Evolutionary conservation across 2,888 invertebrate genomes (phyloP).

Genomic region (Andrena praecox): DNA sequence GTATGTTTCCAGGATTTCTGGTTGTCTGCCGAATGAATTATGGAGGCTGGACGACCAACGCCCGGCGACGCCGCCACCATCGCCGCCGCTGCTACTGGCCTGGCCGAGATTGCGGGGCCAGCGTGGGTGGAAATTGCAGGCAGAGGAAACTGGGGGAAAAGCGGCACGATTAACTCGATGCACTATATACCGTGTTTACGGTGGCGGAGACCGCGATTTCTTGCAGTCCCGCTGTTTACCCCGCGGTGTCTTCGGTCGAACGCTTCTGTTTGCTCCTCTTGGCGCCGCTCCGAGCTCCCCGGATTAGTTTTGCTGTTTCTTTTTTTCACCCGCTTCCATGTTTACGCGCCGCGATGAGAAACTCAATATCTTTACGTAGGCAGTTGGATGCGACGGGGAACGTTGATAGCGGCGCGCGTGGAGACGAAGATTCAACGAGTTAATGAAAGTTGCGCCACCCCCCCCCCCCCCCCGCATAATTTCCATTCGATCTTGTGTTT

Average conservation of each 20-base stretch:
- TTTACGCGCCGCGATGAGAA: conserved; percentile 1
- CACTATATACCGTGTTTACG: conserved; percentile 50
- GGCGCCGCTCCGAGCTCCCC: not conserved
- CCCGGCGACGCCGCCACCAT: conserved; percentile 56
- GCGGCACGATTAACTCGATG: conserved; percentile 51
- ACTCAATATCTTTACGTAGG: not conserved
- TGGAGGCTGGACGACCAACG: conserved; percentile 72
- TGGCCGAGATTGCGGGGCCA: conserved; percentile 60
- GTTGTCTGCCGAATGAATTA: conserved; percentile 78
- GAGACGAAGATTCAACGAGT: not conserved
- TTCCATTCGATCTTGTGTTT: conserved; percentile 41
- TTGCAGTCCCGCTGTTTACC: conserved; percentile 41
- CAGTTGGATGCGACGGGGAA: not conserved
- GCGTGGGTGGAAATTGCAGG: conserved; percentile 53
- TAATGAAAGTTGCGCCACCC: not conserved
- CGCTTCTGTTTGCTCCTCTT: conserved; percentile 19
- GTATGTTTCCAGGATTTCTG: conserved; percentile 80
- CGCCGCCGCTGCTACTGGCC: conserved; percentile 52
- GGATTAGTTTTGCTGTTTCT: conserved; percentile 18
- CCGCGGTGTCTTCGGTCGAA: conserved; percentile 17
- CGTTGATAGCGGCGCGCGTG: not conserved
- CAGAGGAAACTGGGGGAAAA: conserved; percentile 30
- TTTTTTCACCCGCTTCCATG: not conserved
- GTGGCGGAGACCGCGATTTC: conserved; percentile 26
- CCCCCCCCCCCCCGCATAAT: not conserved